Evolutionary conservation across 2,888 invertebrate species (phyloP), one percentile per base, ranked within the genome.

Genomic region (Nomada fucata): DNA sequence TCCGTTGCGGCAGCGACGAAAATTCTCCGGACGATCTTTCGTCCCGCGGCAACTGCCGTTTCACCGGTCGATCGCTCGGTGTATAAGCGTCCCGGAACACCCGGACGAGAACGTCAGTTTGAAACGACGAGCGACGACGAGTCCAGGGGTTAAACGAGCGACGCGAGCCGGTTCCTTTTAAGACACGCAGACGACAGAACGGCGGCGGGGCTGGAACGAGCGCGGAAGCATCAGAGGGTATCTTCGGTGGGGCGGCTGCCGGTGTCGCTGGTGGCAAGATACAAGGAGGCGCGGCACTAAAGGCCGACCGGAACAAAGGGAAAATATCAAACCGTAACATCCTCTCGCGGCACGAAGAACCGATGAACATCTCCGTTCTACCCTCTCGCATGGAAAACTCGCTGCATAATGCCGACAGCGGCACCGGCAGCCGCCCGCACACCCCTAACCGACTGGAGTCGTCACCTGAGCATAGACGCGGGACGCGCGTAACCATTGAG

Each of bases 401-500:
- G 59, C 60, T n/a, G 83, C 75, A 83, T 83, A 83, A 83, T 83
- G 70, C 83, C 64, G 70, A 36, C 69, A 83, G 70, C 82, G 60
- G 63, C 65, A 42, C 26, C 55, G 9, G 42, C 10, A n/a, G 29
- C 29, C 63, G 36, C 15, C 52, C 52, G 2, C 63, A 13, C 83
- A 67, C 60, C 61, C 52, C 59, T 63, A 53, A 67, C 71, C 15
- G 10, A 15, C n/a, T 57, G 67, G 72, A 75, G 74, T 83, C 83
- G 78, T 83, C 83, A 83, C 79, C 83, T 83, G 83, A 83, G 68
- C 73, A 83, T 78, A 83, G 83, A 83, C 83, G 68, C 83, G 83
- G 77, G 83, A 77, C 83, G 77, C 83, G 70, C 57, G 83, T 83
- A 83, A 83, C 83, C 83, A 83, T 83, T 83, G 63, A 83, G 59